Percentiles rank a stretch among this genome's conserved stretches.
These are phyloP conservation scores for Xanthia togata DNA, from an alignment of 2,888 invertebrate species.

Conservation along the genomic window DNA sequence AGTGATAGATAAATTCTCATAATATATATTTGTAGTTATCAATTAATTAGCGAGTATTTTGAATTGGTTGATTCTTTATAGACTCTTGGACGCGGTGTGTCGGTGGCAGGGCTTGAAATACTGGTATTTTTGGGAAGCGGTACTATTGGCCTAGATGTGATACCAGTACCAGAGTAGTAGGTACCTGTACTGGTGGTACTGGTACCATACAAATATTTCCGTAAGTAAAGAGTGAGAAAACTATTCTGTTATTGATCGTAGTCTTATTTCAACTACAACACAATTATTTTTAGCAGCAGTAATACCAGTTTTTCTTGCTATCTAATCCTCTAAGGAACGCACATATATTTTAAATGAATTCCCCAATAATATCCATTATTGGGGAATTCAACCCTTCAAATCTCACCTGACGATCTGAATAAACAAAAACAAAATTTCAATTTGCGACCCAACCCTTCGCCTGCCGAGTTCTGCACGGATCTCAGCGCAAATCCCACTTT, in stretches of 20 bases:
- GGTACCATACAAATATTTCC: no score
- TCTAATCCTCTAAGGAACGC: neutral
- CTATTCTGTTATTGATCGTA: neutral
- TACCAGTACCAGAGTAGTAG: no score
- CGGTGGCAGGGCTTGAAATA: no score
- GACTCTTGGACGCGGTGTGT: neutral
- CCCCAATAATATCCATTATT: slow-evolving; percentile 56
- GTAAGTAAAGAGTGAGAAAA: no score
- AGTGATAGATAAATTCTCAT: neutral
- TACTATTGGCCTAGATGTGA: no score
- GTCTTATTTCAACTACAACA: neutral
- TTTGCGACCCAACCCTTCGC: slow-evolving; percentile 78
- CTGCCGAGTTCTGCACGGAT: slow-evolving; percentile 70
- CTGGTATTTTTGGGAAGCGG: no score
- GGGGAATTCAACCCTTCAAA: slow-evolving; percentile 68
- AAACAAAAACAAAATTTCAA: slow-evolving; percentile 87
- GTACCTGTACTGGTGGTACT: no score
- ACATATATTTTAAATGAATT: slow-evolving; percentile 55
- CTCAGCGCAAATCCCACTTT: slow-evolving; percentile 85
- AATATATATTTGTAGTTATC: neutral
- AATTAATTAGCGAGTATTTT: neutral
- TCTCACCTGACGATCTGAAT: slow-evolving; percentile 80
- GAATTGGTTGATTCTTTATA: neutral
- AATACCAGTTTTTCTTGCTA: neutral
- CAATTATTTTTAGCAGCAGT: neutral